phyloP scores from a whole-genome alignment of 2,888 invertebrate species.

The Xylocampa areola region DNA sequence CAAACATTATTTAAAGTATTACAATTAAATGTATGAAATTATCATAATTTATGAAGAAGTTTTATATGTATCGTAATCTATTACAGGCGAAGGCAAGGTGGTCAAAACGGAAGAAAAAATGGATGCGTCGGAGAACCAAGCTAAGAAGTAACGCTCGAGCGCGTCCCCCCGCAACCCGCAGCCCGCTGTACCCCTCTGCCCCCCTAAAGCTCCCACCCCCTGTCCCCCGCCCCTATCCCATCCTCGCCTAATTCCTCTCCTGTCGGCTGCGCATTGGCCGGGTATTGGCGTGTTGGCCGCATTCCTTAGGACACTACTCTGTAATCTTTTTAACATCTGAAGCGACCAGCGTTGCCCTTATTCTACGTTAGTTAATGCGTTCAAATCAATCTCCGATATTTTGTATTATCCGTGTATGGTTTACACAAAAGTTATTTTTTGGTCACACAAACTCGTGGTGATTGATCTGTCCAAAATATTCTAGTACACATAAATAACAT shows the following conservation, averaged over 20 bases:
- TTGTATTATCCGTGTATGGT: slow-evolving; percentile 66
- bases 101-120: slow-evolving; percentile 86
- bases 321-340: neutral
- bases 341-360: slow-evolving; percentile 7
- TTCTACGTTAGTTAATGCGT: slow-evolving; percentile 34
- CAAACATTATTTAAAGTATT: no score
- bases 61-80: neutral
- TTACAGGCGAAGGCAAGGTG: slow-evolving; percentile 85
- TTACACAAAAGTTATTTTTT: slow-evolving; percentile 67
- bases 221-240: neutral
- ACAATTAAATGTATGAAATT: no score
- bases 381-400: slow-evolving; percentile 59
- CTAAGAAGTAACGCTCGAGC: slow-evolving; percentile 72
- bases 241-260: neutral
- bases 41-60: no score
- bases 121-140: slow-evolving; percentile 78
- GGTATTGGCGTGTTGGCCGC: neutral
- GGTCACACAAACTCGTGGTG: slow-evolving; percentile 75
- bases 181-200: neutral
- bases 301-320: neutral
- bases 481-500: slow-evolving; percentile 54
- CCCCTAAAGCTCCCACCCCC: no score
- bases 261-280: no score
- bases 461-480: slow-evolving; percentile 84
- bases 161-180: slow-evolving; percentile 3